These are phyloP conservation scores for Cyanoramphus novaezelandiae DNA, from an alignment of 2,113 vertebrate genomes.

Conservation along the genomic window DNA sequence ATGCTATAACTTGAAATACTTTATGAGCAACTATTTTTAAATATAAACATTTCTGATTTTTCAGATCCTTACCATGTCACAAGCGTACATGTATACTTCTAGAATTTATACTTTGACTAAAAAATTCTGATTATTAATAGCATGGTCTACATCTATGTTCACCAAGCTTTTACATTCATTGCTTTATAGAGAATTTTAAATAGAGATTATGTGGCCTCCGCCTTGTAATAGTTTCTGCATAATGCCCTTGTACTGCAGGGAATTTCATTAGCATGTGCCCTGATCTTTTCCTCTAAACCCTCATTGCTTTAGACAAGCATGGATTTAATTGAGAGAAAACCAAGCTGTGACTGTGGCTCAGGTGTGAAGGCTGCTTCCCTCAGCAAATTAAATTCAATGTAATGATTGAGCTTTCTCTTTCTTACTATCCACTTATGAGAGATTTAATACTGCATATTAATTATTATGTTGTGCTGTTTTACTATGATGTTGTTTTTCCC, in stretches of 20 bases:
- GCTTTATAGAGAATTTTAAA: conserved; percentile 61
- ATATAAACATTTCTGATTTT: neutral
- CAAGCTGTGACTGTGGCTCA: conserved; percentile 71
- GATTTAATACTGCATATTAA: conserved; percentile 74
- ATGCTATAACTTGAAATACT: neutral
- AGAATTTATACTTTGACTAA: neutral
- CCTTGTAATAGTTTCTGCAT: conserved; percentile 30
- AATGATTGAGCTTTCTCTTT: conserved; percentile 69
- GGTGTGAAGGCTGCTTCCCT: conserved; percentile 71
- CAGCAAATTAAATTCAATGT: conserved; percentile 72
- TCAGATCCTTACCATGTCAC: neutral
- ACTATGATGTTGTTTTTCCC: conserved; percentile 67
- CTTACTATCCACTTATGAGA: conserved; percentile 40
- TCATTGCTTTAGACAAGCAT: conserved; percentile 71
- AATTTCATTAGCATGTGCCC: conserved; percentile 70
- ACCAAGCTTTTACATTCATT: neutral
- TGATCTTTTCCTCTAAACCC: conserved; percentile 68
- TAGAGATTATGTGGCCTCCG: conserved; percentile 34
- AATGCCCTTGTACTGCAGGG: conserved; percentile 65
- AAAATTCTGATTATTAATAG: neutral
- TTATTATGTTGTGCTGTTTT: conserved; percentile 50
- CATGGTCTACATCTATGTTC: neutral
- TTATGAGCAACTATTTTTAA: neutral
- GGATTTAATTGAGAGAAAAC: conserved; percentile 77
- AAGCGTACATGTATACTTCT: neutral